Evolutionary conservation across 2,113 vertebrate genomes (phyloP), one percentile per base, ranked within the genome.

Genomic region (Clarias gariepinus): DNA sequence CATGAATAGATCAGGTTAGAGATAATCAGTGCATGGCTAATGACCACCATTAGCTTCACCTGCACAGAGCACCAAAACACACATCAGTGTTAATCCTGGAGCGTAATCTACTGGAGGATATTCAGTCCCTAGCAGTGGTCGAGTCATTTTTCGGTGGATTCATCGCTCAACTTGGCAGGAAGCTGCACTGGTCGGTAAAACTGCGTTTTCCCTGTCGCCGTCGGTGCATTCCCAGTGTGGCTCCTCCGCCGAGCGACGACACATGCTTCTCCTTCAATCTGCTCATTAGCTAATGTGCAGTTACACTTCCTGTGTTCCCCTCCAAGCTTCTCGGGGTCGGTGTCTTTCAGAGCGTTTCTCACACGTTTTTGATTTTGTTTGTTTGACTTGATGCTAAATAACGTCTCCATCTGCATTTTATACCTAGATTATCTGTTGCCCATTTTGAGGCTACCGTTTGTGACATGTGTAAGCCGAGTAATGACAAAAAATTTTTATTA

Each of bases 71-170:
- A 16, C 10, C 23, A 10, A 23, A 41, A 5, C 36, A 21, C 68
- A 10, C 10, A 25, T 47, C 10, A 0, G 5, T 19, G 52, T 78
- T 28, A 79, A 88, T 87, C 84, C 87, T 80, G 81, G 81, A 81
- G 61, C 58, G 71, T 21, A 78, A 89, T 88, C 77, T 89, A 88
- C 55, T 30, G 79, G 55, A 76, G 85, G 81, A 86, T 81, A 83
- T 76, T 88, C 81, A 33, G 77, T 87, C 81, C 8, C 80, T 28
- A 47, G 73, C 47, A n/a, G 47, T 78, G 66, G 55, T 81, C 88
- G 63, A 86, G 86, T 85, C 60, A n/a, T 89, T 84, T 47, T 36
- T 53, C 85, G 77, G n/a, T n/a, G 41, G 57, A 64, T 30, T 36
- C 47, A 36, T 83, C 80, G 53, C 88, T 87, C 57, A 68, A 73